phyloP scores from a whole-genome alignment of 2,113 vertebrate species.

The Coturnix japonica region DNA sequence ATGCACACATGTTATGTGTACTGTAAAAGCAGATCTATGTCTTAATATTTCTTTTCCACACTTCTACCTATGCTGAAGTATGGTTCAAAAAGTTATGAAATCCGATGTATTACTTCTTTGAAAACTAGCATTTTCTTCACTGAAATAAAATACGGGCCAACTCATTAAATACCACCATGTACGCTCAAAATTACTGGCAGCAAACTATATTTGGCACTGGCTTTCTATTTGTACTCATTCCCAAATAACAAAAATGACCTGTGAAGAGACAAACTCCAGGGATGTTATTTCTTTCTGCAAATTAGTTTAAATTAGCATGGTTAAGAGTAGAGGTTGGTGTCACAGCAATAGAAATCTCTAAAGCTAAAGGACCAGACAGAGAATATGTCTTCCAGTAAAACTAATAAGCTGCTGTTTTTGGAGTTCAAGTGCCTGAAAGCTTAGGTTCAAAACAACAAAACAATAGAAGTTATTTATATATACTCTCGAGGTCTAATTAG shows the following conservation, averaged over 20 bases:
- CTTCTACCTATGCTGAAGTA: not conserved
- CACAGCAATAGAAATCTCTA: not conserved
- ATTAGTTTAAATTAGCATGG: conserved; percentile 21
- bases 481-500: conserved; percentile 68
- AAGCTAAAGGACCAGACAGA: not conserved
- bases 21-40: not conserved
- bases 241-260: conserved; percentile 9
- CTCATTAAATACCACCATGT: not conserved
- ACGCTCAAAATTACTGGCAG: not conserved
- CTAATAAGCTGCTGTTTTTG: not conserved
- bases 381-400: not conserved
- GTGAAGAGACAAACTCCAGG: not conserved
- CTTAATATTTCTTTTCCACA: not conserved
- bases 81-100: not conserved
- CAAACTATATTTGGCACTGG: not conserved
- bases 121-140: not conserved
- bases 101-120: not conserved
- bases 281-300: conserved; percentile 5
- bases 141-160: not conserved
- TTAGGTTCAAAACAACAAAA: conserved; percentile 33
- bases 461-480: conserved; percentile 62
- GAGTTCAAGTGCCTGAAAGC: conserved; percentile 38
- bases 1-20: fast-evolving
- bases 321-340: not conserved
- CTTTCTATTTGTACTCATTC: not conserved